Conservation (phyloP, 2,797 vertebrate species). For the Podarcis siculus region DNA sequence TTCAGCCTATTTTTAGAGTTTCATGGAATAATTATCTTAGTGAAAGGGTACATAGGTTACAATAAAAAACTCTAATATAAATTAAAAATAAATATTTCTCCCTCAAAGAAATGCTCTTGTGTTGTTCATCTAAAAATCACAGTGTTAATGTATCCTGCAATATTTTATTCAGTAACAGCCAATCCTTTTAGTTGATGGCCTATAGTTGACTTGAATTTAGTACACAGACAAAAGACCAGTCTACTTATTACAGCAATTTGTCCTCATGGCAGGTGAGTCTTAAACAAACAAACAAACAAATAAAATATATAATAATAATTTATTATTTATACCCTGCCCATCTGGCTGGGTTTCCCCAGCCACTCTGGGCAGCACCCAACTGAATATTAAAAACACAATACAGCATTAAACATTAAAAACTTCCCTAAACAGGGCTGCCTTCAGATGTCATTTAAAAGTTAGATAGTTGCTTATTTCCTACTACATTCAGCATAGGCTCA, state of each 20-base stretch:
- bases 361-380: too few relatives aligned
- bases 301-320: too few relatives aligned
- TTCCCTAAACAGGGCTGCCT: too few relatives aligned
- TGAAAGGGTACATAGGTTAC: not conserved
- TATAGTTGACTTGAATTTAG: not conserved
- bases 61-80: not conserved
- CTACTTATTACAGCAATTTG: not conserved
- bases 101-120: not conserved
- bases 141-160: not conserved
- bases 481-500: not conserved
- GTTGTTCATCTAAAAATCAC: not conserved
- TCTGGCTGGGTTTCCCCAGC: too few relatives aligned
- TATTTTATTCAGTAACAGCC: not conserved
- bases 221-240: not conserved
- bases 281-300: too few relatives aligned
- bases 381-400: too few relatives aligned
- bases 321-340: too few relatives aligned
- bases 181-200: not conserved
- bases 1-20: constrained; percentile 12
- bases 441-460: too few relatives aligned
- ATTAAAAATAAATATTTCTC: not conserved
- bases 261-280: not conserved
- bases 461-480: too few relatives aligned
- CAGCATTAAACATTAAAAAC: too few relatives aligned
- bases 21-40: not conserved